phyloP scores from a whole-genome alignment of 2,113 vertebrate species.

The Brachyistius frenatus region DNA sequence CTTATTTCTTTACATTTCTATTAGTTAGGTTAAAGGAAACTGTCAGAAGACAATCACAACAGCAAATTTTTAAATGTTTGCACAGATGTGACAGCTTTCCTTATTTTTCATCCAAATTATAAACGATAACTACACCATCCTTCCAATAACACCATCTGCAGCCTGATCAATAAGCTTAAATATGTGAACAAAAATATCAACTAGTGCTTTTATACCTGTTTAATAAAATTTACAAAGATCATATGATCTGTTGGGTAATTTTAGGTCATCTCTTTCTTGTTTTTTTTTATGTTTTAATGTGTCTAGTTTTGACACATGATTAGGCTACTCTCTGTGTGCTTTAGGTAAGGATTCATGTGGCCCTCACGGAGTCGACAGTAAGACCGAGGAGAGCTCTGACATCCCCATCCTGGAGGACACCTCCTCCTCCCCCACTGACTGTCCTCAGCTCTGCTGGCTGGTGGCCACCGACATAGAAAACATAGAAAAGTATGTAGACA shows the following conservation, averaged over 20 bases:
- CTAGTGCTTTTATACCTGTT: not conserved
- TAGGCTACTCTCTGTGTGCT: conserved; percentile 57
- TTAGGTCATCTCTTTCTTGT: not conserved
- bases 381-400: conserved; percentile 90
- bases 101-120: not conserved
- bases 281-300: not conserved
- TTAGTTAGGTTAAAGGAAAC: no score
- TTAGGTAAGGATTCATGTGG: conserved; percentile 88
- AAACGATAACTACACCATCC: not conserved
- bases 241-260: not conserved
- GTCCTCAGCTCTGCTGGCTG: conserved; percentile 91
- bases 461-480: conserved; percentile 96
- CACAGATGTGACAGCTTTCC: not conserved
- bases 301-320: not conserved
- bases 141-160: not conserved
- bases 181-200: not conserved
- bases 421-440: conserved; percentile 88
- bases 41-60: no score
- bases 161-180: not conserved
- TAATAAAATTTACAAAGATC: not conserved
- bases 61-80: not conserved
- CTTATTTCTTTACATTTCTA: not conserved
- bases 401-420: conserved; percentile 93
- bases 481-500: conserved; percentile 89
- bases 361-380: conserved; percentile 84